Base-by-base conservation (phyloP, 2,888 invertebrate species). In the Melipona bicolor region DNA sequence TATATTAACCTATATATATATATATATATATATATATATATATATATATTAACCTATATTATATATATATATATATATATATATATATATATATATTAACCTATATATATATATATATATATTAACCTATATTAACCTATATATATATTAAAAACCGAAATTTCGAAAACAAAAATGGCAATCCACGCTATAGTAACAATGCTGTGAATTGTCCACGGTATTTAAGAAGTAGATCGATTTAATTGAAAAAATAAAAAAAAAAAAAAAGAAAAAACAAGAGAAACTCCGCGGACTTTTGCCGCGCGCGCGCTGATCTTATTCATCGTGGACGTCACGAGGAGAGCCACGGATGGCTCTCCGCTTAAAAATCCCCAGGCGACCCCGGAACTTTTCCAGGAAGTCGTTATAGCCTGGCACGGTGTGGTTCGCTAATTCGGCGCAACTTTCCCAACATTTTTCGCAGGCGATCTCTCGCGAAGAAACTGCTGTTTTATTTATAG, bases 401-500 rank as follows among this genome's bases (percentile, higher is more conserved):
- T 81, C 77, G 49, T 61, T 83, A 72, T 17, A 62, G 61, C 11
- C 36, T 19, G 43, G 27, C 52, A 24, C 56, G 19, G 52, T 56
- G 52, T 56, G 24, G 68, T 56, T 24, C 43, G 56, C 83, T 79
- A 79, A 84, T 84, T 76, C 73, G 64, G 27, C 79, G 49, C 56
- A 74, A 83, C 68, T 72, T 56, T 79, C 64, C 61, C 24, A 73
- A n/a, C 69, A 77, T 83, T 79, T 79, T 83, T 79, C 76, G 79
- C 81, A 43, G 67, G 2, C 72, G 56, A 75, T 77, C 84, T 77
- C 84, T 65, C 64, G 54, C 43, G 81, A 43, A 74, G 73, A 43
- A 74, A 59, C 79, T 80, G 67, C 24, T 77, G 85, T 61, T 79
- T 83, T 85, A 85, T 85, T 85, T 85, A 83, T 85, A 84, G 85